Evolutionary conservation across 2,113 vertebrate genomes (phyloP).

Genomic region (Tricholaema leucomelas): DNA sequence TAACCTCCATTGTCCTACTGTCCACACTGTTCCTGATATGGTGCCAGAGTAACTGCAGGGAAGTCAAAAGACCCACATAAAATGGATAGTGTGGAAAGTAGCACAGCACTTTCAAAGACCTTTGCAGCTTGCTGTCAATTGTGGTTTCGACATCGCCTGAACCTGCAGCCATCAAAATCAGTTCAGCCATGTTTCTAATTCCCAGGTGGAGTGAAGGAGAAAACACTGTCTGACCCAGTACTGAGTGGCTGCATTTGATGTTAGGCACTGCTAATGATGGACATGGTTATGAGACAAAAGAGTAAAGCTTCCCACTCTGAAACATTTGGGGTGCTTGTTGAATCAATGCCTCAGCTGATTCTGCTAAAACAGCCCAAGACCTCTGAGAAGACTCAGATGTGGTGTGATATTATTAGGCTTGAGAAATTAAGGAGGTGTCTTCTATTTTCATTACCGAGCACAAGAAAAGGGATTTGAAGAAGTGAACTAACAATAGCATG

Average conservation of each 20-base stretch:
- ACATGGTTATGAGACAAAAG: neutral
- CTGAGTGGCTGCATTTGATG: neutral
- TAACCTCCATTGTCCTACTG: no score
- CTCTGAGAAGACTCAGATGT: neutral
- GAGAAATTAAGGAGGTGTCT: neutral
- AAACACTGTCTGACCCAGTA: neutral
- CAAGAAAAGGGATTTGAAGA: neutral
- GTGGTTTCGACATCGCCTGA: neutral
- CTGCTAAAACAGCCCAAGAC: neutral
- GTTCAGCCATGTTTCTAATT: neutral
- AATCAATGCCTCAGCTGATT: neutral
- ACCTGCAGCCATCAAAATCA: constrained; percentile 12
- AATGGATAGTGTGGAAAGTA: neutral
- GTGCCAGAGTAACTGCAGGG: neutral
- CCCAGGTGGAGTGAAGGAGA: constrained; percentile 3
- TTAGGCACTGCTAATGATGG: neutral
- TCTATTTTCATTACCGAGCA: neutral
- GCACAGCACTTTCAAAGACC: neutral
- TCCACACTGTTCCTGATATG: no score
- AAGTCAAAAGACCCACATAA: neutral
- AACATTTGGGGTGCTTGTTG: neutral
- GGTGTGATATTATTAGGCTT: neutral
- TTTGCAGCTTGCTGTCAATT: constrained; percentile 10
- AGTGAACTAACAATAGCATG: neutral
- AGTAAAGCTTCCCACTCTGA: neutral